Percentiles rank a stretch among this genome's conserved stretches.
phyloP scores from a whole-genome alignment of 2,888 invertebrate genomes.

The Mythimna vitellina region DNA sequence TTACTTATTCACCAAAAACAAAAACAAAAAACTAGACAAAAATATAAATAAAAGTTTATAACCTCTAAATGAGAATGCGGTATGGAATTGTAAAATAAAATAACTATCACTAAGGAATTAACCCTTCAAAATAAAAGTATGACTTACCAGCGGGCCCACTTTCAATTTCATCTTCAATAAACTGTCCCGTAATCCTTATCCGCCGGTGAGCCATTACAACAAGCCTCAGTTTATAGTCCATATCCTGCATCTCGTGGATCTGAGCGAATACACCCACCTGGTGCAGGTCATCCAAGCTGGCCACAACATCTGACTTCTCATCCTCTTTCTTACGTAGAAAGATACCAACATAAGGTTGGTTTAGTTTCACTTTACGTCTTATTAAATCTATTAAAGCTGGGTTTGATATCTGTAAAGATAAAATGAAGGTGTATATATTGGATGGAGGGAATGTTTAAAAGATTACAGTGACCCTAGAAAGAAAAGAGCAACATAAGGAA shows the following conservation, averaged over 20 bases:
- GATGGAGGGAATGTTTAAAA: not conserved
- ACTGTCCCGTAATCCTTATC: conserved; percentile 95
- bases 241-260: conserved; percentile 99
- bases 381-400: conserved; percentile 96
- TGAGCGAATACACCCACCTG: conserved; percentile 98
- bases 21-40: too few relatives aligned
- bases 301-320: conserved; percentile 96
- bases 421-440: not conserved
- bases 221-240: conserved; percentile 96
- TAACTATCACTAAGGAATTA: not conserved
- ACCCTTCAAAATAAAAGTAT: conserved; percentile 2
- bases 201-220: conserved; percentile 98
- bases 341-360: conserved; percentile 99
- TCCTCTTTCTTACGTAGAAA: conserved; percentile 98
- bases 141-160: conserved; percentile 88
- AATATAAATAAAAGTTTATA: too few relatives aligned
- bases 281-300: conserved; percentile 96
- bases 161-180: conserved; percentile 93
- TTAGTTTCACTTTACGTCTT: conserved; percentile 97
- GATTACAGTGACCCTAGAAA: too few relatives aligned
- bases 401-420: conserved; percentile 93
- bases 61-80: not conserved
- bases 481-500: too few relatives aligned
- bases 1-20: too few relatives aligned
- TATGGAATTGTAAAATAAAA: not conserved